These are phyloP conservation scores for Sphaerodactylus townsendi DNA, from an alignment of 2,113 vertebrate species.

Conservation along the genomic window DNA sequence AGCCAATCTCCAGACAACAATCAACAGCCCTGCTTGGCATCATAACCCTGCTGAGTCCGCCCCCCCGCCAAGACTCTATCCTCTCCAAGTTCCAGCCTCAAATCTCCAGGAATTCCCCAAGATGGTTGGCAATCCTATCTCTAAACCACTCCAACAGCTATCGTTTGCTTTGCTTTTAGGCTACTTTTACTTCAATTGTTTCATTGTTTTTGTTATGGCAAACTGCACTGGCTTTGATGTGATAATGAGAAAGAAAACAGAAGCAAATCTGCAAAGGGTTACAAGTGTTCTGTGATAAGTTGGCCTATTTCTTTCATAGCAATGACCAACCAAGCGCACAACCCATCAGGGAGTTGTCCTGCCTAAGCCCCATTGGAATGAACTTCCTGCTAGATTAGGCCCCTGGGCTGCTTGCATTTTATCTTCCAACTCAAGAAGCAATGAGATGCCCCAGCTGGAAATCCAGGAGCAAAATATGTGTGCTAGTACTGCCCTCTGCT, in stretches of 20 bases:
- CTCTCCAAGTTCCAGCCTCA: no score
- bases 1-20: no score
- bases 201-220: no score
- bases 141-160: no score
- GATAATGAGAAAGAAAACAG: not conserved
- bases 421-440: not conserved
- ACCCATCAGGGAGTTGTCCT: not conserved
- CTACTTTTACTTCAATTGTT: no score
- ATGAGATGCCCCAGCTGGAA: not conserved
- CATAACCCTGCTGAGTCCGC: no score
- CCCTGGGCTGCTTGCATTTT: not conserved
- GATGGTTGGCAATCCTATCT: no score
- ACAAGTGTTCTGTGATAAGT: not conserved
- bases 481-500: not conserved
- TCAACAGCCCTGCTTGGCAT: no score
- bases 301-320: not conserved
- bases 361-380: not conserved
- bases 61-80: no score
- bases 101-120: no score
- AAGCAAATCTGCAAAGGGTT: not conserved
- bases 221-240: not conserved
- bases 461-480: not conserved
- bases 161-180: no score
- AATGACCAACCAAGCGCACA: not conserved
- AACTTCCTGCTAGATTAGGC: not conserved